These are phyloP conservation scores for Trichacis sp. DNA, from an alignment of 2,888 invertebrate genomes.

Conservation along the genomic window DNA sequence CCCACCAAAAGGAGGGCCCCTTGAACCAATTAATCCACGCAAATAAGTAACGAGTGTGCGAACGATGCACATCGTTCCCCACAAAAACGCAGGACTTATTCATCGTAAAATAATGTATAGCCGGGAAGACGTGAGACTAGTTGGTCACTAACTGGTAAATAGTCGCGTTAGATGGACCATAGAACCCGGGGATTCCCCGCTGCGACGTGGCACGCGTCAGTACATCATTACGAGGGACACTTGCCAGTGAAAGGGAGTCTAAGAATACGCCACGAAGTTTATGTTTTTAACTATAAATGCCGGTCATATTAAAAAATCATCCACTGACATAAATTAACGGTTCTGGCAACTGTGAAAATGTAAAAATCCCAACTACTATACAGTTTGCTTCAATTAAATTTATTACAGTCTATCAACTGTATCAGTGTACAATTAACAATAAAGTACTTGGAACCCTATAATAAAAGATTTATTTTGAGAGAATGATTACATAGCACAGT, in stretches of 20 bases:
- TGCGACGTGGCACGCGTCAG: conserved; percentile 66
- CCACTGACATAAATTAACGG: no score
- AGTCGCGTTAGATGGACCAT: conserved; percentile 49
- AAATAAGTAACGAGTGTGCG: conserved; percentile 58
- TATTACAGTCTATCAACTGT: no score
- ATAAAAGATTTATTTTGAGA: no score
- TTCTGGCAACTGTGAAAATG: no score
- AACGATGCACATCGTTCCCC: conserved; percentile 45
- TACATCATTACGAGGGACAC: conserved; percentile 67
- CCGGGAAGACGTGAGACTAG: conserved; percentile 39
- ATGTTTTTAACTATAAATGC: conserved; percentile 2
- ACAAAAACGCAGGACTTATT: conserved; percentile 57
- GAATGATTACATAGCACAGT: no score
- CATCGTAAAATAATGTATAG: conserved; percentile 54
- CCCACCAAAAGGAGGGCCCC: conserved; percentile 25
- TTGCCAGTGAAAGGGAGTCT: conserved; percentile 54
- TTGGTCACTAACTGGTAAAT: conserved; percentile 51
- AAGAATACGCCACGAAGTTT: conserved; percentile 39
- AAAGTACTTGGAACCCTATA: no score
- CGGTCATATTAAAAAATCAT: no score
- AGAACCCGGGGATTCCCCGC: conserved; percentile 52
- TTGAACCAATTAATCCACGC: conserved; percentile 64
- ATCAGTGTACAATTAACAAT: no score
- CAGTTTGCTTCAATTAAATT: no score
- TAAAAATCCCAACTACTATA: no score